phyloP scores from a whole-genome alignment of 2,888 invertebrate species.

The Electrophaes corylata region DNA sequence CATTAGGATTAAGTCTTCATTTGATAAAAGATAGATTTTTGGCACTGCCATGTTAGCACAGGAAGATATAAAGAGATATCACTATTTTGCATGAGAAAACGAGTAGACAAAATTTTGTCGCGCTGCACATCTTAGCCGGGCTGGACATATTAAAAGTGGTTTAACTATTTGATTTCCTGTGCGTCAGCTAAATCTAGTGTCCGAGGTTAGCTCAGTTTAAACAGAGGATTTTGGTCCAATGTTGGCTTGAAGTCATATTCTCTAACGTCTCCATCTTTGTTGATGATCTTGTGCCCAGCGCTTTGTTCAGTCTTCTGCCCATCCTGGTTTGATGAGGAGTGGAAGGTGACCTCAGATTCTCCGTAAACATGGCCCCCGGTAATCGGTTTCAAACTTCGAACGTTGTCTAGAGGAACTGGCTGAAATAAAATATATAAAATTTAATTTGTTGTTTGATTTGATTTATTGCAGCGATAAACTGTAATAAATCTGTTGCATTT shows the following conservation, averaged over 20 bases:
- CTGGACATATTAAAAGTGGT: neutral
- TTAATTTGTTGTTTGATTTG: too few relatives aligned
- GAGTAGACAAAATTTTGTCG: too few relatives aligned
- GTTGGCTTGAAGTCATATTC: constrained; percentile 71
- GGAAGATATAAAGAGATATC: too few relatives aligned
- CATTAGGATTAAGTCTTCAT: too few relatives aligned
- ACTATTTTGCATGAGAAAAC: too few relatives aligned
- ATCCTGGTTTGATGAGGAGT: constrained; percentile 81
- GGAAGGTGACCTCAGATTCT: constrained; percentile 86
- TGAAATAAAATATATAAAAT: constrained; percentile 29
- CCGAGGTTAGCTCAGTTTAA: constrained; percentile 20
- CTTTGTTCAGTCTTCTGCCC: constrained; percentile 85
- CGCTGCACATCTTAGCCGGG: too few relatives aligned
- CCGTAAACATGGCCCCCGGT: constrained; percentile 73
- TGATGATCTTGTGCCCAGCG: constrained; percentile 86
- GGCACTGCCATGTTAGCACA: too few relatives aligned
- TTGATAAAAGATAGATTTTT: too few relatives aligned
- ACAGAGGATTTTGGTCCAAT: constrained; percentile 18
- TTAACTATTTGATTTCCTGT: neutral
- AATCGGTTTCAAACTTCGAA: constrained; percentile 53
- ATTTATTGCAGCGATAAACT: too few relatives aligned
- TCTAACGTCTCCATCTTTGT: constrained; percentile 88
- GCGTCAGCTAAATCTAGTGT: neutral
- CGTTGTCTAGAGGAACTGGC: constrained; percentile 44
- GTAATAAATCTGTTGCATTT: too few relatives aligned